phyloP scores from a whole-genome alignment of 2,888 invertebrate genomes.

The Oscheius myriophilus region DNA sequence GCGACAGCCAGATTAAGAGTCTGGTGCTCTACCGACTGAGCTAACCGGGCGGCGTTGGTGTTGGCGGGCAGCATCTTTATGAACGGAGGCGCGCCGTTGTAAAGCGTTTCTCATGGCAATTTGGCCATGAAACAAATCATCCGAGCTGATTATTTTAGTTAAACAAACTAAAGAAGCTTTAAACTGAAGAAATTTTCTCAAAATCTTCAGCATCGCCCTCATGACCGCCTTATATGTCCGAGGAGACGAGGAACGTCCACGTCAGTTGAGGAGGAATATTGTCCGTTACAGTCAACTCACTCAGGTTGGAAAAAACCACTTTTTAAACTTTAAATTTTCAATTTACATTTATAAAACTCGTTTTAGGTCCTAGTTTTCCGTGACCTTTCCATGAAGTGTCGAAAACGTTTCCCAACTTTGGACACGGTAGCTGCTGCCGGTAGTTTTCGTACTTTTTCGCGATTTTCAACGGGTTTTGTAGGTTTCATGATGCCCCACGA shows the following conservation, averaged over 20 bases:
- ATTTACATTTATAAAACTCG: neutral
- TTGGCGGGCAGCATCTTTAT: too few relatives aligned
- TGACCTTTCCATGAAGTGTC: constrained; percentile 54
- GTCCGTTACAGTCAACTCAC: constrained; percentile 55
- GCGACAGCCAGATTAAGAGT: constrained; percentile 69
- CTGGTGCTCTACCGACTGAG: constrained; percentile 70
- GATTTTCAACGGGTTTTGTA: neutral
- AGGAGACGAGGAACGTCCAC: constrained; percentile 49
- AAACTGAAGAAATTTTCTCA: neutral
- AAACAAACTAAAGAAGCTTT: too few relatives aligned
- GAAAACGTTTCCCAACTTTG: constrained; percentile 58
- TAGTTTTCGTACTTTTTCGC: neutral
- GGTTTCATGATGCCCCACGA: constrained; percentile 61
- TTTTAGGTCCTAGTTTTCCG: constrained; percentile 53
- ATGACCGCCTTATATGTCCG: constrained; percentile 58
- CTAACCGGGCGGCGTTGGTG: constrained; percentile 56
- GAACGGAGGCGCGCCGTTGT: too few relatives aligned
- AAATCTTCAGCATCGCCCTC: constrained; percentile 51
- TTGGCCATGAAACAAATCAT: neutral
- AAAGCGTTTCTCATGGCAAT: neutral
- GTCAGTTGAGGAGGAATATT: constrained; percentile 55
- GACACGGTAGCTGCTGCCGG: constrained; percentile 60
- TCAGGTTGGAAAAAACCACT: constrained; percentile 32
- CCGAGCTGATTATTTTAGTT: neutral
- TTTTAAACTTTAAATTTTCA: neutral